phyloP scores from a whole-genome alignment of 2,113 vertebrate genomes.

The Rhodinocichla rosea region DNA sequence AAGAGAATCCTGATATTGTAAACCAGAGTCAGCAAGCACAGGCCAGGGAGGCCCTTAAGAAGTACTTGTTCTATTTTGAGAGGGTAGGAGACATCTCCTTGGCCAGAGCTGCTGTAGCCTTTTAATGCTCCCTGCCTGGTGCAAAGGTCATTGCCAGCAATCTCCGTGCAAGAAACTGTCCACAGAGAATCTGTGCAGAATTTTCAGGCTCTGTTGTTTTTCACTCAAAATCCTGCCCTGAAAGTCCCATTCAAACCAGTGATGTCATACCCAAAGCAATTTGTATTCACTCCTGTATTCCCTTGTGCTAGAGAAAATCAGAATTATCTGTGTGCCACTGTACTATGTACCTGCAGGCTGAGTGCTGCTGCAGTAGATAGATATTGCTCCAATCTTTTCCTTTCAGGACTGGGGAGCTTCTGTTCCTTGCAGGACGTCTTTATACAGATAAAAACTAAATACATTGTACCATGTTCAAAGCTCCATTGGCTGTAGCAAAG shows the following conservation, averaged over 20 bases:
- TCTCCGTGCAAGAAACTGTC: slow-evolving; percentile 22
- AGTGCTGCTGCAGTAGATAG: neutral
- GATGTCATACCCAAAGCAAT: neutral
- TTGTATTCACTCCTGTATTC: neutral
- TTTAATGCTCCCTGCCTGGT: slow-evolving; percentile 64
- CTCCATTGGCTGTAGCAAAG: neutral
- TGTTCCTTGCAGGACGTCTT: neutral
- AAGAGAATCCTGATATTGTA: slow-evolving; percentile 99
- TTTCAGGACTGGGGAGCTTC: neutral
- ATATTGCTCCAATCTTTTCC: neutral
- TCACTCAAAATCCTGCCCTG: neutral
- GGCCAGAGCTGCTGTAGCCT: slow-evolving; percentile 61
- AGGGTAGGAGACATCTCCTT: slow-evolving; percentile 82
- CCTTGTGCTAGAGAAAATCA: neutral
- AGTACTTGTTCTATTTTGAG: slow-evolving; percentile 99
- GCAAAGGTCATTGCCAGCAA: slow-evolving; percentile 59
- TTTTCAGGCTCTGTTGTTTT: neutral
- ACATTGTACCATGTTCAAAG: neutral
- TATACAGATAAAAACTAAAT: neutral
- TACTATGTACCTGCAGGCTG: neutral
- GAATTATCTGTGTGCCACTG: neutral
- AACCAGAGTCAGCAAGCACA: slow-evolving; percentile 99
- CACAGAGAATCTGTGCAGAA: slow-evolving; percentile 3
- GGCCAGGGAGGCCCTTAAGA: slow-evolving; percentile 98
- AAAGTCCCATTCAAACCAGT: neutral